These are phyloP conservation scores for Trichogramma pretiosum DNA, from an alignment of 1,140 invertebrate genomes.

Conservation along the genomic window DNA sequence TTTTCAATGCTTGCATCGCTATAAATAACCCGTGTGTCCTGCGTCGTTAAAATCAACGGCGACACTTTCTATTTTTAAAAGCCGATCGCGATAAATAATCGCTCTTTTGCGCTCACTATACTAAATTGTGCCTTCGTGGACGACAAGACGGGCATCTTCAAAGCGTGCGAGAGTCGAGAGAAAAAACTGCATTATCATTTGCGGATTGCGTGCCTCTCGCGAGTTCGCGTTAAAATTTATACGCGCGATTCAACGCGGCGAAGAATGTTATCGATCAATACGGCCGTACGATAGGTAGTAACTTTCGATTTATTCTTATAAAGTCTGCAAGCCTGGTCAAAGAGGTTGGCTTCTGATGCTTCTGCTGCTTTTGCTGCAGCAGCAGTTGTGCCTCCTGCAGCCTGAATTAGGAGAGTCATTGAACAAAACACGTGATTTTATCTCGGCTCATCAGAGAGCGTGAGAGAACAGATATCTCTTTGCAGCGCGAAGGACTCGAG, in stretches of 20 bases:
- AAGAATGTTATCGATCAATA: no score
- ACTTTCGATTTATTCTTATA: no score
- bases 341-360: no score
- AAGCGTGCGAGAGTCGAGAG: conserved; percentile 4
- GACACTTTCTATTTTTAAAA: conserved; percentile 7
- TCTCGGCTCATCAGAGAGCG: background rate
- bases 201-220: no score
- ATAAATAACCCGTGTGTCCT: no score
- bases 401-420: conserved; percentile 15
- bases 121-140: background rate
- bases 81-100: conserved; percentile 21
- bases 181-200: conserved; percentile 15
- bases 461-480: conserved; percentile 9
- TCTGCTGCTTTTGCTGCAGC: no score
- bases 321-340: no score
- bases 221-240: no score
- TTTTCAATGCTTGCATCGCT: no score
- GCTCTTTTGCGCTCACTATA: conserved; percentile 22
- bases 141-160: conserved; percentile 1
- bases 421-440: conserved; percentile 17
- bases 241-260: no score
- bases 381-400: no score
- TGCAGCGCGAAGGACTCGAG: background rate
- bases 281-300: no score
- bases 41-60: conserved; percentile 10